phyloP scores from a whole-genome alignment of 1,140 invertebrate species.

The Nymphalis io region DNA sequence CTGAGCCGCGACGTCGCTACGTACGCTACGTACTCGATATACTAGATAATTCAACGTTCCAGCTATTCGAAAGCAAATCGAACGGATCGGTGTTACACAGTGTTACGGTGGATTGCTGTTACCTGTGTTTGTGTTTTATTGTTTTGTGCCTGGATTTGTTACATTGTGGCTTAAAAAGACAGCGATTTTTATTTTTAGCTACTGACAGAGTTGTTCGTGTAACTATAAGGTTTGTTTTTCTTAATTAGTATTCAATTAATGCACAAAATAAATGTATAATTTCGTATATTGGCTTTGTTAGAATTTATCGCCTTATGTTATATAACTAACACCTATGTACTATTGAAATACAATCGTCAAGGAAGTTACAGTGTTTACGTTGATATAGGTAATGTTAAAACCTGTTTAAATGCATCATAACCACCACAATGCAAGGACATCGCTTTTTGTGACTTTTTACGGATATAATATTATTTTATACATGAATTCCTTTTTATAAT shows the following conservation, averaged over 20 bases:
- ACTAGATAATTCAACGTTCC: constrained; percentile 7
- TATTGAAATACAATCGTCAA: no score
- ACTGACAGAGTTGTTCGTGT: constrained; percentile 43
- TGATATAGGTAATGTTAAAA: no score
- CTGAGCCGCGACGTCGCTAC: constrained; percentile 44
- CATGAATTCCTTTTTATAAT: no score
- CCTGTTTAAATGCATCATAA: no score
- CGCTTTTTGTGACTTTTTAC: no score
- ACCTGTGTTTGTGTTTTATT: constrained; percentile 38
- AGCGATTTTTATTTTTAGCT: constrained; percentile 6
- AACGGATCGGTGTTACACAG: constrained; percentile 39
- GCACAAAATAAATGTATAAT: constrained; percentile 5
- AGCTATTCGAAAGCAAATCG: constrained; percentile 41
- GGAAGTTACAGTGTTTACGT: no score
- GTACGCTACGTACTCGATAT: constrained; percentile 46
- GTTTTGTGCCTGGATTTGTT: constrained; percentile 22
- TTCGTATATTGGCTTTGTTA: not conserved
- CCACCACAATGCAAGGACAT: no score
- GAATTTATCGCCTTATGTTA: no score
- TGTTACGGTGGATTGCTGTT: constrained; percentile 36
- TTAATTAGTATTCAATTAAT: constrained; percentile 37
- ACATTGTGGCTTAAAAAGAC: not conserved
- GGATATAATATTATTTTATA: no score
- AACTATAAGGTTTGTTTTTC: constrained; percentile 66
- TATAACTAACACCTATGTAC: no score